These are phyloP conservation scores for Etheostoma spectabile DNA, from an alignment of 2,113 vertebrate species.

Conservation along the genomic window DNA sequence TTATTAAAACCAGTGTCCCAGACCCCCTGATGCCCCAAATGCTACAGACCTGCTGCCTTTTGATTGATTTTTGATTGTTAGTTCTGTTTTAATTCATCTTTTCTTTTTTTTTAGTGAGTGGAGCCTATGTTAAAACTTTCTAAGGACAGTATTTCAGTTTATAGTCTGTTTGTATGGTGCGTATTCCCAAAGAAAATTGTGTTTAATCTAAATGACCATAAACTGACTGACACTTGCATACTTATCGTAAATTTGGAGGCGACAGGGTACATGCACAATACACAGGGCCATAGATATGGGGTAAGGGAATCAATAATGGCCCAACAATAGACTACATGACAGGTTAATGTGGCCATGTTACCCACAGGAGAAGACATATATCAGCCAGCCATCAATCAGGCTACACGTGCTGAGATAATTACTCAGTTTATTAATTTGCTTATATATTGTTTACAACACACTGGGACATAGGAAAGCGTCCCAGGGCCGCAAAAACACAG, in stretches of 20 bases:
- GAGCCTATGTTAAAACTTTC: background rate
- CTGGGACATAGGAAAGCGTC: too few relatives aligned
- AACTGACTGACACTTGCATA: background rate
- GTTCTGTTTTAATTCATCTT: background rate
- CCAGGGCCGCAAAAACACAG: too few relatives aligned
- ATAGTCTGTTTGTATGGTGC: background rate
- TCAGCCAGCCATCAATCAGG: conserved; percentile 1
- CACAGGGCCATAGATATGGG: background rate
- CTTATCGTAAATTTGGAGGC: background rate
- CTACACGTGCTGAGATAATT: background rate
- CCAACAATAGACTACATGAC: background rate
- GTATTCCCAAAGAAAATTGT: background rate
- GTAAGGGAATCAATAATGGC: background rate
- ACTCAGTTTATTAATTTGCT: background rate
- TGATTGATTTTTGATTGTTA: background rate
- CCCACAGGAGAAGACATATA: background rate
- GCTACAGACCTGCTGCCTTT: background rate
- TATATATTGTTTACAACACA: too few relatives aligned
- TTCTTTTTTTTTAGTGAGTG: background rate
- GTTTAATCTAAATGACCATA: background rate
- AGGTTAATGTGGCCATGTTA: background rate
- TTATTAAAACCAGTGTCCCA: background rate
- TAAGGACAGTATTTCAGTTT: background rate
- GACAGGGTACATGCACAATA: background rate
- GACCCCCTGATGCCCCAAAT: too few relatives aligned